Conservation (phyloP, 2,113 vertebrate species). For the Burhinus bistriatus region DNA sequence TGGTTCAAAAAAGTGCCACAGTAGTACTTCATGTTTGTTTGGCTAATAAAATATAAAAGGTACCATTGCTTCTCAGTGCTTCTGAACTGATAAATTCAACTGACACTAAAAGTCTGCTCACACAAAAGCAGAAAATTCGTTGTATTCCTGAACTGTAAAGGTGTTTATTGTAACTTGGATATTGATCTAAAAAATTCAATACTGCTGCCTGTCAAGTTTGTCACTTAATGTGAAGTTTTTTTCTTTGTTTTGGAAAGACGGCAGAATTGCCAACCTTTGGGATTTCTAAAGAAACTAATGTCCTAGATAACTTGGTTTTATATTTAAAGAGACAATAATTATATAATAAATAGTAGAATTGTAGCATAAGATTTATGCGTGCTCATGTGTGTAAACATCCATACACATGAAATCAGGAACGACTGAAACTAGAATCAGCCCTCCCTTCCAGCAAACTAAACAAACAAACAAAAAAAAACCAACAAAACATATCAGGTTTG, state of each 20-base stretch:
- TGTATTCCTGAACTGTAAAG: neutral
- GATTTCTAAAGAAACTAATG: neutral
- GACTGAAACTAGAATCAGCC: neutral
- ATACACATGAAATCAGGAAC: neutral
- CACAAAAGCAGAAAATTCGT: neutral
- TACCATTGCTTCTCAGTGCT: neutral
- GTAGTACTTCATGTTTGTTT: constrained; percentile 27
- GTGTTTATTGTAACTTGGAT: neutral
- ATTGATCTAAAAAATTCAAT: neutral
- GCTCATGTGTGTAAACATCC: neutral
- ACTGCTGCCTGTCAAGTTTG: neutral
- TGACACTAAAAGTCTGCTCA: neutral
- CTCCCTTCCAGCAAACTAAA: neutral
- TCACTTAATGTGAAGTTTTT: neutral
- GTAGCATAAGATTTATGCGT: neutral
- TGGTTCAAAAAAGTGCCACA: neutral
- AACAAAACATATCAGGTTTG: no score
- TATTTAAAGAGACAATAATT: neutral
- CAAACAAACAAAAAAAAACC: no score
- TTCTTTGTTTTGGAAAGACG: neutral
- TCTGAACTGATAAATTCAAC: constrained; percentile 27
- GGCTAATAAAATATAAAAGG: constrained; percentile 35
- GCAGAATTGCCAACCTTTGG: neutral
- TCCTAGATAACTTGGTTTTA: neutral
- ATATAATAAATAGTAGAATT: neutral